These are phyloP conservation scores for Catocala nupta DNA, from an alignment of 2,888 invertebrate genomes.

Conservation along the genomic window DNA sequence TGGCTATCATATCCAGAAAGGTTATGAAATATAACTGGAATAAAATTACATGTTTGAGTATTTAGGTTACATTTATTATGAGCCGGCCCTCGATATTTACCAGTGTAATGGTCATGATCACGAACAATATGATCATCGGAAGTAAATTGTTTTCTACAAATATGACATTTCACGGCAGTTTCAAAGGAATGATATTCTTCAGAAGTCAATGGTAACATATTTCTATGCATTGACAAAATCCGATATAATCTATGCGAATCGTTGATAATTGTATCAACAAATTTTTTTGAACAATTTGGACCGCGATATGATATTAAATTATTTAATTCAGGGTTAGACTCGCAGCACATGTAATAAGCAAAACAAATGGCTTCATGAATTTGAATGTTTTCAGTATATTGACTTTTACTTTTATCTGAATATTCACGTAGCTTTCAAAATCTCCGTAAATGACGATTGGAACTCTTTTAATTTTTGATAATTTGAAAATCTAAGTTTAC, in stretches of 20 bases:
- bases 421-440: slow-evolving; percentile 10
- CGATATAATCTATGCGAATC: too few relatives aligned
- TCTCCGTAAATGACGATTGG: not conserved
- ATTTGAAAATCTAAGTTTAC: slow-evolving; percentile 8
- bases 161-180: too few relatives aligned
- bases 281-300: slow-evolving; percentile 5
- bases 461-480: slow-evolving; percentile 8
- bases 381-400: slow-evolving; percentile 9
- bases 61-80: not conserved
- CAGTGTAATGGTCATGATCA: too few relatives aligned
- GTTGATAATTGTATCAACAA: not conserved
- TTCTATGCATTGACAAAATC: too few relatives aligned
- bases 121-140: too few relatives aligned
- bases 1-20: slow-evolving; percentile 1
- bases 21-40: slow-evolving; percentile 2
- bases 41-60: not conserved
- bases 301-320: slow-evolving; percentile 8
- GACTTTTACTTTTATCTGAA: slow-evolving; percentile 10
- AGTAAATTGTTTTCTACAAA: too few relatives aligned
- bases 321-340: slow-evolving; percentile 10
- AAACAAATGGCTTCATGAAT: slow-evolving; percentile 8
- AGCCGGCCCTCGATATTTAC: too few relatives aligned
- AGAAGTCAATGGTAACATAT: too few relatives aligned
- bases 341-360: slow-evolving; percentile 13
- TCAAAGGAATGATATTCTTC: too few relatives aligned